Evolutionary conservation across 2,113 vertebrate genomes (phyloP).

Genomic region (Dipodomys ordii): DNA sequence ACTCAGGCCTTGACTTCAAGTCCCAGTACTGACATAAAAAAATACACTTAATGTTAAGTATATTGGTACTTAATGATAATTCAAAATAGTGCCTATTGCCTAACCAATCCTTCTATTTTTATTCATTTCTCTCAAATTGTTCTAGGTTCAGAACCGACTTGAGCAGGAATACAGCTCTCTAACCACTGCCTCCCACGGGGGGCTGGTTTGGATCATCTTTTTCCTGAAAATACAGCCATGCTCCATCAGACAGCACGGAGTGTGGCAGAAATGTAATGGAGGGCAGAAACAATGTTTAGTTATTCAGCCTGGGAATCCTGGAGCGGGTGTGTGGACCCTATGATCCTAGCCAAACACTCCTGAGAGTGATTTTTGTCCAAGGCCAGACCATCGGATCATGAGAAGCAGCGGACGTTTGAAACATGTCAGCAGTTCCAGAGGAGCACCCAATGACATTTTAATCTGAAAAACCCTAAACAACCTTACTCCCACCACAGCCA

Average conservation of each 20-base stretch:
- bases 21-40: no score
- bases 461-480: conserved; percentile 81
- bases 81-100: not conserved
- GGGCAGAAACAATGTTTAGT: conserved; percentile 48
- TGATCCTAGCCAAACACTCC: not conserved
- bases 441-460: conserved; percentile 79
- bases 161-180: not conserved
- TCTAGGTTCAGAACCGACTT: not conserved
- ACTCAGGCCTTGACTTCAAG: no score
- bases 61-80: not conserved
- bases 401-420: conserved; percentile 34
- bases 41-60: not conserved
- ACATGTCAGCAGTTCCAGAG: conserved; percentile 76
- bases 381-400: conserved; percentile 26
- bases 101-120: not conserved
- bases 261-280: conserved; percentile 12
- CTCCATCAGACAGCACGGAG: not conserved
- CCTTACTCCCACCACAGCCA: conserved; percentile 74
- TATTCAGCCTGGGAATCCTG: not conserved
- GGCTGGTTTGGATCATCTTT: not conserved
- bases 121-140: conserved; percentile 21
- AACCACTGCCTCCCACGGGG: not conserved
- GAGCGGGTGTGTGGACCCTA: not conserved
- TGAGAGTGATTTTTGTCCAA: conserved; percentile 30
- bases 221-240: not conserved